Evolutionary conservation across 2,888 invertebrate species (phyloP), one percentile per base, ranked within the genome.

Genomic region (Patella pellucida): DNA sequence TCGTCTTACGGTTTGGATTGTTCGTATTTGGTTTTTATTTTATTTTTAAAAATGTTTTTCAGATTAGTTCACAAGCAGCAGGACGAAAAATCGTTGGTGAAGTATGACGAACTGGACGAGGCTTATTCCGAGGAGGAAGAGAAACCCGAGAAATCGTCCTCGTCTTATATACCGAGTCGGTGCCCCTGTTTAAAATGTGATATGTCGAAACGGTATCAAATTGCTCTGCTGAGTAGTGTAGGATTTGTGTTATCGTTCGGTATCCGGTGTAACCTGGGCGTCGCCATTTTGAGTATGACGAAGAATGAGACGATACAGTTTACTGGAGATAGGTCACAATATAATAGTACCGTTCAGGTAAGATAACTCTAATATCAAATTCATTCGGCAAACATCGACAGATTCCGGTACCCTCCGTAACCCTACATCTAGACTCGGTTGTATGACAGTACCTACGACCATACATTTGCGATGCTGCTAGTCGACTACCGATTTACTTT

Each of bases 261-360:
- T 23, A 99, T 99, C 95, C 94, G 99, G 76, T 98, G 98, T 92
- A 99, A 99, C 92, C 96, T 99, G 96, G 97, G 98, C 74, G 97
- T 99, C 92, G 98, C 99, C 70, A 97, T 98, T 91, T 94, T 97
- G 76, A 95, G 95, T 90, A 93, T 93, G 93, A 92, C 91, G 3
- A 84, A 84, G 73, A 89, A 89, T 75, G 83, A 82, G 50, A 83
- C 85, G 2, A 72, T 67, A 3, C 85, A 85, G 50, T 52, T 77
- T 51, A 82, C 82, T 15, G 80, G 79, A 50, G 80, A 79, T 52
- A 80, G 77, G 1, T 52, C 52, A 71, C 23, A 71, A 52, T 23
- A 11, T n/a, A 72, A 72, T 41, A 12, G 14, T 5, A 41, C 41
- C 0, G 41, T 50, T 14, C 16, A 56, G 50, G 50, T 31, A 23